phyloP scores from a whole-genome alignment of 1,140 invertebrate genomes.

The Laupala kohalensis region DNA sequence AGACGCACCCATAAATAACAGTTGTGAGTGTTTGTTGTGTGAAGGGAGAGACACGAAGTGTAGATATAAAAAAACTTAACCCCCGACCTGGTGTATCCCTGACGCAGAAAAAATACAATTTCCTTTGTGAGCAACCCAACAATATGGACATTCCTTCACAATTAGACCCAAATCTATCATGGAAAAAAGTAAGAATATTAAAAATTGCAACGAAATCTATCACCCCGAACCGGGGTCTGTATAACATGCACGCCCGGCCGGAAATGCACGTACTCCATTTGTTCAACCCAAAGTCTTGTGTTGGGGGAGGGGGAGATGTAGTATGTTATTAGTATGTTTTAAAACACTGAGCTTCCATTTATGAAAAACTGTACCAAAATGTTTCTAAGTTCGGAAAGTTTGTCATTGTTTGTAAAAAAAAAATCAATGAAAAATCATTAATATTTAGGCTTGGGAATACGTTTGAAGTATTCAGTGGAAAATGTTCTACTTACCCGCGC shows the following conservation, averaged over 20 bases:
- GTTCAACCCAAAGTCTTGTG: background rate
- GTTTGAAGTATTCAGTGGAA: background rate
- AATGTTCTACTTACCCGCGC: background rate
- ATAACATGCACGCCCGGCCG: background rate
- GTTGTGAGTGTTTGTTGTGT: constrained; percentile 11
- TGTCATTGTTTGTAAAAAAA: background rate
- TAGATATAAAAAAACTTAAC: constrained; percentile 4
- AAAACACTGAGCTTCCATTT: background rate
- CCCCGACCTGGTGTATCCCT: background rate
- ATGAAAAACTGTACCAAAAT: background rate
- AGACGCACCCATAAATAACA: constrained; percentile 8
- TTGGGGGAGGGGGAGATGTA: background rate
- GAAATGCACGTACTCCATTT: background rate
- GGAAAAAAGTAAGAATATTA: background rate
- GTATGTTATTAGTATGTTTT: background rate
- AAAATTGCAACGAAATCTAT: background rate
- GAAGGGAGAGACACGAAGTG: background rate
- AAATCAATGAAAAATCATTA: background rate
- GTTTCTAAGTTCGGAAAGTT: background rate
- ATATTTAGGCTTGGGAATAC: background rate
- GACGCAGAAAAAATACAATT: background rate
- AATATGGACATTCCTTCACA: background rate
- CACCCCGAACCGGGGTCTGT: background rate
- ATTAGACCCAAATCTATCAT: background rate
- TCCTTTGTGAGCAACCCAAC: background rate